These are phyloP conservation scores for Rhagoletis zephyria DNA, from an alignment of 1,140 invertebrate genomes.

Conservation along the genomic window DNA sequence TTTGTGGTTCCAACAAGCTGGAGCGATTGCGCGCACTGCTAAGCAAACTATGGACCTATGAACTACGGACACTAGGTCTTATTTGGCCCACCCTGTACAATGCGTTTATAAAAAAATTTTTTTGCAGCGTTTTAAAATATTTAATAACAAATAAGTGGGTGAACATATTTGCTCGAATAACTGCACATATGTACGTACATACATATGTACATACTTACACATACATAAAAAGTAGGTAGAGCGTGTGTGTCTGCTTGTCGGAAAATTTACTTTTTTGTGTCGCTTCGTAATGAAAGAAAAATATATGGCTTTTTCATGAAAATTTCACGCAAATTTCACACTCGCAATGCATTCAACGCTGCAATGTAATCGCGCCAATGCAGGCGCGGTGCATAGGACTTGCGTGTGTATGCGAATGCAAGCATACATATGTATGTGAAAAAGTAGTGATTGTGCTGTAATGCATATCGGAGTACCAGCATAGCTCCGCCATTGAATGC, in stretches of 20 bases:
- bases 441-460: slow-evolving; percentile 21
- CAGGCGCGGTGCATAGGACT: background rate
- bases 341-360: background rate
- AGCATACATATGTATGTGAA: too few relatives aligned
- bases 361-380: slow-evolving; percentile 4
- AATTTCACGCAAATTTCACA: slow-evolving; percentile 37
- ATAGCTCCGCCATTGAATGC: slow-evolving; percentile 11
- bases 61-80: too few relatives aligned
- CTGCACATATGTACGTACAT: background rate
- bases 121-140: background rate
- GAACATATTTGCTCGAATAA: background rate
- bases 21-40: too few relatives aligned
- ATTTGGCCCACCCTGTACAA: too few relatives aligned
- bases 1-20: too few relatives aligned
- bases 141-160: background rate
- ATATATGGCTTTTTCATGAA: slow-evolving; percentile 32
- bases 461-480: background rate
- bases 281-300: background rate
- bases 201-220: background rate
- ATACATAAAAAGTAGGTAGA: too few relatives aligned
- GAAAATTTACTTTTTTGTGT: background rate
- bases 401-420: background rate
- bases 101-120: background rate
- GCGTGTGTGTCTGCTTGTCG: background rate
- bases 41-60: too few relatives aligned